Conservation (phyloP, 2,888 invertebrate species). For the Eristalinus sepulchralis region DNA sequence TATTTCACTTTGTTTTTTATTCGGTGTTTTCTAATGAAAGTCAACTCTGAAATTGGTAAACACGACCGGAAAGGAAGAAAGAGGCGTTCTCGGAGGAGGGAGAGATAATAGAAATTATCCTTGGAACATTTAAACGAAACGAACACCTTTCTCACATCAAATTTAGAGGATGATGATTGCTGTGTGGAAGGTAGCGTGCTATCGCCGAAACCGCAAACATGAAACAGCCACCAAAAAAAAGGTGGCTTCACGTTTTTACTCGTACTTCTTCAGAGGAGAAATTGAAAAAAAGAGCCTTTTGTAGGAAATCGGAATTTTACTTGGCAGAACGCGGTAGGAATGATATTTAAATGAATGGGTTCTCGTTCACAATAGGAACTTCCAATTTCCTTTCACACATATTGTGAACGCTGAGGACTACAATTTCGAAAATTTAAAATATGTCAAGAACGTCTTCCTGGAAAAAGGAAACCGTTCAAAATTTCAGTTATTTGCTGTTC, state of each 20-base stretch:
- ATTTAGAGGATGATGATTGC: slow-evolving; percentile 43
- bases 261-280: slow-evolving; percentile 1
- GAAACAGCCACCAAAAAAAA: slow-evolving; percentile 40
- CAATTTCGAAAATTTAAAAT: too few species aligned
- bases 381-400: too few species aligned
- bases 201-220: slow-evolving; percentile 65
- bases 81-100: background rate
- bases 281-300: background rate
- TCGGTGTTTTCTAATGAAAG: slow-evolving; percentile 49
- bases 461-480: too few species aligned
- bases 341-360: background rate
- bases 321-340: background rate
- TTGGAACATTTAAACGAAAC: slow-evolving; percentile 69
- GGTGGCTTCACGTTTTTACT: slow-evolving; percentile 45
- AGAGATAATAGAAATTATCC: slow-evolving; percentile 67
- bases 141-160: slow-evolving; percentile 63
- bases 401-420: too few species aligned
- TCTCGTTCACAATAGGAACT: too few species aligned
- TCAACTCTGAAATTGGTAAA: slow-evolving; percentile 30
- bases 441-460: too few species aligned
- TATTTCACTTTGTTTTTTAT: slow-evolving; percentile 1
- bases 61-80: slow-evolving; percentile 6
- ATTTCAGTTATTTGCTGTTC: too few species aligned
- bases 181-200: slow-evolving; percentile 52
- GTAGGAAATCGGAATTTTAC: slow-evolving; percentile 7